These are phyloP conservation scores for Dryadula phaetusa DNA, from an alignment of 2,888 invertebrate genomes.

Conservation along the genomic window DNA sequence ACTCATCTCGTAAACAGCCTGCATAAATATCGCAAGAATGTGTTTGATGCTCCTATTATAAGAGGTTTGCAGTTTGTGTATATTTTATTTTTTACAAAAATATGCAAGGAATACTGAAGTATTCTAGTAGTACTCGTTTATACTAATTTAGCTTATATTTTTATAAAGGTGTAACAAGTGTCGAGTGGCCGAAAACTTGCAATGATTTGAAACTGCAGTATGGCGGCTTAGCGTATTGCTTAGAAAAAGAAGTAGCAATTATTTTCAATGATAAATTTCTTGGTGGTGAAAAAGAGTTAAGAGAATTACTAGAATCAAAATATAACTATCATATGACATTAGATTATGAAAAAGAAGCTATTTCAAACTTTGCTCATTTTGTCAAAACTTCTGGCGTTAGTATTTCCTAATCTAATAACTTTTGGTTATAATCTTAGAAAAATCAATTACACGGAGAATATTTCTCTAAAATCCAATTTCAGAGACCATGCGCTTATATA, in stretches of 20 bases:
- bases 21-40: constrained; percentile 63
- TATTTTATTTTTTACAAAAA: not conserved
- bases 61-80: constrained; percentile 65
- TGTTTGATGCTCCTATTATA: constrained; percentile 65
- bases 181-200: constrained; percentile 72
- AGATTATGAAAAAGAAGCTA: constrained; percentile 75
- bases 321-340: constrained; percentile 71
- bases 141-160: no score
- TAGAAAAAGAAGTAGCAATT: constrained; percentile 75
- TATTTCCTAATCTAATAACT: constrained; percentile 26
- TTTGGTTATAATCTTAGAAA: no score
- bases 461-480: no score
- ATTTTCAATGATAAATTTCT: constrained; percentile 77
- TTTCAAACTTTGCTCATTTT: constrained; percentile 69
- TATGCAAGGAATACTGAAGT: no score
- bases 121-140: no score
- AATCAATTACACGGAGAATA: not conserved
- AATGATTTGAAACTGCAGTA: constrained; percentile 67
- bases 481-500: constrained; percentile 84
- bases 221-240: constrained; percentile 75
- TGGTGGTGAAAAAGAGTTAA: constrained; percentile 81
- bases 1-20: constrained; percentile 63
- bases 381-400: constrained; percentile 74
- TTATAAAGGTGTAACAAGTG: constrained; percentile 60
- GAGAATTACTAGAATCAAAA: constrained; percentile 68